Evolutionary conservation across 2,797 vertebrate genomes (phyloP).

Genomic region (Cuniculus paca): DNA sequence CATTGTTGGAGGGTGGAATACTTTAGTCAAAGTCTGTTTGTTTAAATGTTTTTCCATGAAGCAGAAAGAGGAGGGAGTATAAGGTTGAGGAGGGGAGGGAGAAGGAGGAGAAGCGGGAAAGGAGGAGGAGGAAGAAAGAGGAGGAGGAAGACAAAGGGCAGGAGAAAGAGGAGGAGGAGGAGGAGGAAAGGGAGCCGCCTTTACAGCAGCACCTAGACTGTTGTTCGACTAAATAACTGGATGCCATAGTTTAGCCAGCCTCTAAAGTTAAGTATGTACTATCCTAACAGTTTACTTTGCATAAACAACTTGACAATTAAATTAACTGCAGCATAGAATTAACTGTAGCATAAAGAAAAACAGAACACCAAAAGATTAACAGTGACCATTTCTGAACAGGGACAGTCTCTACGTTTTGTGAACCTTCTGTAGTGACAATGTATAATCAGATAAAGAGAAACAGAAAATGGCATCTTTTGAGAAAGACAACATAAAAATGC

Average conservation of each 20-base stretch:
- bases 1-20: background rate
- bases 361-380: background rate
- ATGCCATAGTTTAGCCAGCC: background rate
- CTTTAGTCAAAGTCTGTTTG: background rate
- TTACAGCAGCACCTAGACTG: background rate
- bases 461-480: background rate
- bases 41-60: background rate
- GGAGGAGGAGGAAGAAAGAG: too few relatives aligned
- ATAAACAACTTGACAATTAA: background rate
- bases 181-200: background rate
- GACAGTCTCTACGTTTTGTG: background rate
- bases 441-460: background rate
- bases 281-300: background rate
- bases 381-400: conserved; percentile 10
- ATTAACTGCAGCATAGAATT: background rate
- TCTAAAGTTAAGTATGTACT: background rate
- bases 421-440: background rate
- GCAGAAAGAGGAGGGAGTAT: background rate
- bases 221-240: background rate
- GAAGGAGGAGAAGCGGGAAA: background rate
- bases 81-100: background rate
- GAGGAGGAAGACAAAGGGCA: rapidly evolving
- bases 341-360: background rate
- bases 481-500: background rate
- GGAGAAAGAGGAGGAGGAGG: background rate